Percentiles rank a stretch among this genome's conserved stretches.
Evolutionary conservation across 2,113 vertebrate genomes (phyloP).

Genomic region (Apteryx owenii): DNA sequence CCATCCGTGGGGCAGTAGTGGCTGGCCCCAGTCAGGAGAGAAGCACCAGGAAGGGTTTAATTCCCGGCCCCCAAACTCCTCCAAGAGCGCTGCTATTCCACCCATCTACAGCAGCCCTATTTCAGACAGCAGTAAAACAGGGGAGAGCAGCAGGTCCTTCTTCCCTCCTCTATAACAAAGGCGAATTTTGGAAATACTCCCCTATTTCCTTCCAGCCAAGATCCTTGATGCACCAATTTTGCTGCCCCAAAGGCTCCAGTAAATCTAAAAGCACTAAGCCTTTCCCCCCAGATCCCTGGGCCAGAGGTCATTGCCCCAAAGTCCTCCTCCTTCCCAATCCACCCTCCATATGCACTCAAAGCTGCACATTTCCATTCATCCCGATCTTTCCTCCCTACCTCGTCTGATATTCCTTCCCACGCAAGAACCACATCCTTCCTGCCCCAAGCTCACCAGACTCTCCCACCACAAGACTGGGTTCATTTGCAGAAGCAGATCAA

Average conservation of each 20-base stretch:
- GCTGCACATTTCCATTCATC: not conserved
- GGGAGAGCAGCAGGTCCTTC: not conserved
- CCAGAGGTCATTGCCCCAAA: too few relatives aligned
- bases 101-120: not conserved
- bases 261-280: not conserved
- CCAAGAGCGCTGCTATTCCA: not conserved
- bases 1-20: not conserved
- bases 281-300: not conserved
- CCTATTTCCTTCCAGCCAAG: not conserved
- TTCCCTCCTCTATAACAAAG: not conserved
- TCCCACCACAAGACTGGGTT: not conserved
- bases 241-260: not conserved
- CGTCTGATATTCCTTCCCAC: slow-evolving; percentile 35
- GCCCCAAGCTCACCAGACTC: not conserved
- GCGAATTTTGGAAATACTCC: not conserved
- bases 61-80: not conserved
- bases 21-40: not conserved
- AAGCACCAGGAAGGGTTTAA: not conserved
- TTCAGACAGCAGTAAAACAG: not conserved
- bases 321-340: not conserved
- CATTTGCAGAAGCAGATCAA: not conserved
- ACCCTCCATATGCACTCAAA: not conserved
- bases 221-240: not conserved
- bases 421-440: slow-evolving; percentile 55
- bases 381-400: not conserved